Evolutionary conservation across 2,888 invertebrate genomes (phyloP), one percentile per base, ranked within the genome.

Genomic region (Lagria hirta): DNA sequence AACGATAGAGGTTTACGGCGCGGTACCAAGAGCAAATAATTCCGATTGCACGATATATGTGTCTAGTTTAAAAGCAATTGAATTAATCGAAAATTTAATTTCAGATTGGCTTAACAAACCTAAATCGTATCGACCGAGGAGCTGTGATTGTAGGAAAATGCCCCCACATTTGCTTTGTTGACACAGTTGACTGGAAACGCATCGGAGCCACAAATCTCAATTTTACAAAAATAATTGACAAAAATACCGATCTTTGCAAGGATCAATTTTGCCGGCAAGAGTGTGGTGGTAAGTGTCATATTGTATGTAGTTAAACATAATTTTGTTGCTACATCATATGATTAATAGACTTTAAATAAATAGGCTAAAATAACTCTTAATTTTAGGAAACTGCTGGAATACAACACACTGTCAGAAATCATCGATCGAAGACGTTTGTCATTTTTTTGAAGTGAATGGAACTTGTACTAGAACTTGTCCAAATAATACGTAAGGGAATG

Each of bases 101-200:
- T 11, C 71, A 88, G 82, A 79, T 96, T 43, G 91, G 88, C 16
- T 77, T 92, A 4, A 75, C 73, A 35, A 83, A 80, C 18, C 73
- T 94, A 26, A 73, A 82, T 0, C 79, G 82, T 54, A 88, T 97
- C 49, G 81, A 84, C 49, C 77, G 86, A 40, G 96, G 96, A 0
- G 85, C 84, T 3, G 87, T 94, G 1, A 80, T 86, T 13, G 79
- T 97, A 24, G 83, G 84, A 62, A 81, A 81, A 43, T 86, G 88
- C 62, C 80, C 82, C 1, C 76, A 80, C 21, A 76, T 95, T 1
- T 96, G 96, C 67, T 88, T 82, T 64, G 75, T 84, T 1, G 75
- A 85, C 38, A 82, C 82, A 0, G 71, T 88, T 8, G 75, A 86
- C 62, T 89, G 88, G 88, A 29, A 42, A 7, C 42, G 24, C 7